Evolutionary conservation across 2,888 invertebrate genomes (phyloP).

Genomic region (Cryptocheilus praepositus): DNA sequence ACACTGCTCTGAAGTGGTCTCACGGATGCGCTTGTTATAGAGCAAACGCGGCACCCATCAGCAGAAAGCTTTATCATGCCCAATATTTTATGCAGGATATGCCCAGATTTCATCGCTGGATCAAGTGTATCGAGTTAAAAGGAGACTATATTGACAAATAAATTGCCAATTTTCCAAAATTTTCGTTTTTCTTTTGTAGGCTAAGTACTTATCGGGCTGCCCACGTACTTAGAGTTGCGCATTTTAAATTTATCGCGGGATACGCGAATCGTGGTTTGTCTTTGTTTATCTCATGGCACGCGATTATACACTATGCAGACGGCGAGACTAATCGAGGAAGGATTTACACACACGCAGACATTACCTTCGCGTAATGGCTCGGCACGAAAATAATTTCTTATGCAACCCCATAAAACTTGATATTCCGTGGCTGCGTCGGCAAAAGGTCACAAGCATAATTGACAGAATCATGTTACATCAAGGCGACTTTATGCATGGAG

Average conservation of each 20-base stretch:
- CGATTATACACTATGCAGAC: background rate
- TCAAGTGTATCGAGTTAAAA: too few relatives aligned
- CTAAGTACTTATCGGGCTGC: too few relatives aligned
- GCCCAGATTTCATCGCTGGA: too few relatives aligned
- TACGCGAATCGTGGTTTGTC: too few relatives aligned
- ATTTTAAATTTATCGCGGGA: too few relatives aligned
- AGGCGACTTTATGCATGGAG: constrained; percentile 21
- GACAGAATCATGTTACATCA: constrained; percentile 38
- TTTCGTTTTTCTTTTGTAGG: too few relatives aligned
- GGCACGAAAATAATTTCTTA: constrained; percentile 65
- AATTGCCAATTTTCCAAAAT: too few relatives aligned
- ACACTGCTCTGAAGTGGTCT: too few relatives aligned
- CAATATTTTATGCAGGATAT: too few relatives aligned
- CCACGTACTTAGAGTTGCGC: too few relatives aligned
- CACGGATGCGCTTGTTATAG: background rate
- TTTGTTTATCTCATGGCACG: background rate
- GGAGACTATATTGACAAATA: too few relatives aligned
- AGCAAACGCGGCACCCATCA: background rate
- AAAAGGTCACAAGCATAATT: constrained; percentile 32
- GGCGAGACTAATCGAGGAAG: constrained; percentile 16
- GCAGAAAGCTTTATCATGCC: background rate
- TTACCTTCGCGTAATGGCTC: constrained; percentile 21
- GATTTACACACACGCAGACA: background rate
- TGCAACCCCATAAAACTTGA: constrained; percentile 64
- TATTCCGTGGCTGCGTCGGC: constrained; percentile 26